Conservation (phyloP, 2,797 vertebrate genomes). For the Falco cherrug region DNA sequence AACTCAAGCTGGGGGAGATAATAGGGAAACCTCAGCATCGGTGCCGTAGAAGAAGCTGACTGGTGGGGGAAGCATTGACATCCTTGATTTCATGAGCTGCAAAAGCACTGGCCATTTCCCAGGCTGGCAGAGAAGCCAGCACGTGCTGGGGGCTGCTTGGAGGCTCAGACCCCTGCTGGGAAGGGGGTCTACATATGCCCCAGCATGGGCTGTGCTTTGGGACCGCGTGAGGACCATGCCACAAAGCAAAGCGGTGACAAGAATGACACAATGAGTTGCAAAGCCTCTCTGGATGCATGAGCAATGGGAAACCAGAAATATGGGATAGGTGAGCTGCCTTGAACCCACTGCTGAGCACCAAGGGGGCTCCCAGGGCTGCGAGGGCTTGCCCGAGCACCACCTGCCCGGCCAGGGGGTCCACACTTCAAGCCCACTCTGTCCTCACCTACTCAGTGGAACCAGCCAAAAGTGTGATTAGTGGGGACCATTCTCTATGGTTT, state of each 20-base stretch:
- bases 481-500: background rate
- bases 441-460: background rate
- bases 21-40: background rate
- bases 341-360: background rate
- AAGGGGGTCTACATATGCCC: fast-evolving
- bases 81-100: background rate
- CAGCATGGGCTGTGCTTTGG: background rate
- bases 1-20: background rate
- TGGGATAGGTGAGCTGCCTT: background rate
- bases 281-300: background rate
- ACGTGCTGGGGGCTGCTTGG: background rate
- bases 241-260: background rate
- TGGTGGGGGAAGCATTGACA: fast-evolving
- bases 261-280: background rate
- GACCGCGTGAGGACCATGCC: fast-evolving
- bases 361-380: background rate
- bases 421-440: background rate
- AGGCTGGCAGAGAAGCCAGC: background rate
- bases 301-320: background rate
- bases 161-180: background rate
- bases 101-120: background rate
- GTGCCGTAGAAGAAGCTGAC: background rate
- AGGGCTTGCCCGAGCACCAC: background rate
- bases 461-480: background rate
- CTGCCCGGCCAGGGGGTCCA: no score